A percentile compares a stretch with the other conserved stretches of the same genome.
phyloP scores from a whole-genome alignment of 2,888 invertebrate species.

The Leucophora obtusa region DNA sequence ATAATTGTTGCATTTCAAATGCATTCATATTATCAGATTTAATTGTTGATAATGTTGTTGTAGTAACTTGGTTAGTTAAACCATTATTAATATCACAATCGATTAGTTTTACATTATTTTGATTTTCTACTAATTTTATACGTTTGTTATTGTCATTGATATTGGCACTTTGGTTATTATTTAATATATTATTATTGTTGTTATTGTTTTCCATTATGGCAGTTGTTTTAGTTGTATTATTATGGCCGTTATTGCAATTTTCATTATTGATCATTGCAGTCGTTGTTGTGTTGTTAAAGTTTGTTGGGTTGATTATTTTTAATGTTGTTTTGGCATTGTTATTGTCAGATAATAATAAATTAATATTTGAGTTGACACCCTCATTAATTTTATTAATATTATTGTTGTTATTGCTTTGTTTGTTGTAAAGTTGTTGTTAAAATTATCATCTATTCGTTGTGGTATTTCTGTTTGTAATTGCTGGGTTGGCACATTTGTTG shows the following conservation, averaged over 20 bases:
- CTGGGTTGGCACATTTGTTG: conserved; percentile 33
- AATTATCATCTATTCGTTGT: conserved; percentile 22
- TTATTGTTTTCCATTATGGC: conserved; percentile 29
- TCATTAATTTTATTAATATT: conserved; percentile 33
- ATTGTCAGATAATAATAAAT: conserved; percentile 20
- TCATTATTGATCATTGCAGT: conserved; percentile 59
- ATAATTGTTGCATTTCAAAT: conserved; percentile 51
- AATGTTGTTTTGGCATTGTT: not conserved
- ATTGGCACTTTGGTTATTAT: conserved; percentile 56
- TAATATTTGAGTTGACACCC: conserved; percentile 45
- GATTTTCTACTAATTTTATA: conserved; percentile 25
- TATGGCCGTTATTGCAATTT: conserved; percentile 30
- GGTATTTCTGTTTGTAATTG: conserved; percentile 26
- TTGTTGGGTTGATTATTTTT: conserved; percentile 15
- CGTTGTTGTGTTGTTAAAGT: conserved; percentile 30
- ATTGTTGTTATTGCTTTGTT: conserved; percentile 21
- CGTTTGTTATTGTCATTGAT: conserved; percentile 41
- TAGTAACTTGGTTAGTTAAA: conserved; percentile 8
- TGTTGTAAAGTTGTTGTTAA: conserved; percentile 1
- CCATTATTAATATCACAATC: conserved; percentile 57
- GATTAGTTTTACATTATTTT: conserved; percentile 16
- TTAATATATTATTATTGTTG: conserved; percentile 27
- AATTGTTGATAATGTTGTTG: conserved; percentile 35
- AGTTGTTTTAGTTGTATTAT: conserved; percentile 27
- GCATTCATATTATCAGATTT: conserved; percentile 38